A percentile compares a stretch with the other conserved stretches of the same genome.
phyloP scores from a whole-genome alignment of 1,140 invertebrate genomes.

The Eupristina koningsbergeri region DNA sequence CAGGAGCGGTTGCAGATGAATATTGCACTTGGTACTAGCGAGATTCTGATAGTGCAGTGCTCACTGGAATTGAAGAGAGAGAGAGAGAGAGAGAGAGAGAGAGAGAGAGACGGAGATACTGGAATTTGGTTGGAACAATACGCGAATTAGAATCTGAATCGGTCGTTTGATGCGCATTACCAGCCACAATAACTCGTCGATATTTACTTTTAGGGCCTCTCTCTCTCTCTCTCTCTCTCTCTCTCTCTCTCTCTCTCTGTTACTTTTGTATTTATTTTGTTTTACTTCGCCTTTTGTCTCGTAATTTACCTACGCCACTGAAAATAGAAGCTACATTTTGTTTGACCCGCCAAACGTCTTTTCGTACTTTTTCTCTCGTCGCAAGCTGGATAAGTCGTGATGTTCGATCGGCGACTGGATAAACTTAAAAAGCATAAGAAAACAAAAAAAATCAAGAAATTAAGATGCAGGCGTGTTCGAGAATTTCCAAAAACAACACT shows the following conservation, averaged over 20 bases:
- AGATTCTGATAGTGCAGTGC: no score
- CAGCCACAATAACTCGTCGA: slow-evolving; percentile 2
- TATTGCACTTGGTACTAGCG: no score
- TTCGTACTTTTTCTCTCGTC: no score
- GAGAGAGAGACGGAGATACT: no score
- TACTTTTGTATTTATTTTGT: not conserved
- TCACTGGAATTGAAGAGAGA: no score
- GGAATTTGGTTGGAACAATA: not conserved
- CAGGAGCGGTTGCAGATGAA: not conserved
- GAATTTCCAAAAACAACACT: not conserved
- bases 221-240: not conserved
- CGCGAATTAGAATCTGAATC: not conserved
- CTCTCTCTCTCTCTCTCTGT: not conserved
- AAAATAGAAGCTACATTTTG: not conserved
- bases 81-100: no score
- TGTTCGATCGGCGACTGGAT: no score
- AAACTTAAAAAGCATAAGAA: no score
- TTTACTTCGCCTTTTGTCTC: not conserved
- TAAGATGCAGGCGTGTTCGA: not conserved
- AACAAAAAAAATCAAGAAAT: not conserved
- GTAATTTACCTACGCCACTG: not conserved
- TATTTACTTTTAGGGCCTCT: slow-evolving; percentile 21
- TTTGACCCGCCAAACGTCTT: no score
- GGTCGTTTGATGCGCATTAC: not conserved
- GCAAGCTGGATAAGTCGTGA: no score